Percentiles rank a stretch among this genome's conserved stretches.
Evolutionary conservation across 2,113 vertebrate genomes (phyloP).

Genomic region (Coturnix japonica): DNA sequence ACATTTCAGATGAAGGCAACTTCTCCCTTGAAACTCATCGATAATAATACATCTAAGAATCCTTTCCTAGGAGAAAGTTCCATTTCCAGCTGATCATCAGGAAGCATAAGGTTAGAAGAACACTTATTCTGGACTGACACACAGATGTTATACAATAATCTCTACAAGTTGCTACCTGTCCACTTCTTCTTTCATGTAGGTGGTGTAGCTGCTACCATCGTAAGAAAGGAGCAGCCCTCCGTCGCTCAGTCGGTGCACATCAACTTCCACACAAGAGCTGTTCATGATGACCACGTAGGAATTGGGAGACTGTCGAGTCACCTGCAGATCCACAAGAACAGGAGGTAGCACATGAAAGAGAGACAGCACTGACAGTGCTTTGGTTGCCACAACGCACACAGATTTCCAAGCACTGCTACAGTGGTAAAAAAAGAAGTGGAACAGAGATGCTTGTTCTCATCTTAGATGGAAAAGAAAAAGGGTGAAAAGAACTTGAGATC

Average conservation of each 20-base stretch:
- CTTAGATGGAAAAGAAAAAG: background rate
- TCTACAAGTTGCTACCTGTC: constrained; percentile 82
- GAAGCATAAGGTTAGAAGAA: background rate
- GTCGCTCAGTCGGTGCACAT: constrained; percentile 94
- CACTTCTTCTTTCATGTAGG: constrained; percentile 99
- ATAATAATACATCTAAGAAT: rapidly evolving
- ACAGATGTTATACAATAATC: background rate
- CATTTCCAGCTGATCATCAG: background rate
- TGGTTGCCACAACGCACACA: rapidly evolving
- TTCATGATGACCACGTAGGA: constrained; percentile 99
- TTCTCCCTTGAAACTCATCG: background rate
- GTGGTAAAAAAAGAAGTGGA: background rate
- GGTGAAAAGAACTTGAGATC: background rate
- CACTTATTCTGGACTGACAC: background rate
- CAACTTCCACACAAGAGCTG: constrained; percentile 88
- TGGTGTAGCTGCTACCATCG: constrained; percentile 98
- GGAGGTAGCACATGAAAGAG: background rate
- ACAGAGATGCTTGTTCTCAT: background rate
- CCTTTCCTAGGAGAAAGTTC: background rate
- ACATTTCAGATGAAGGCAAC: background rate
- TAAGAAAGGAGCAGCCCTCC: constrained; percentile 95
- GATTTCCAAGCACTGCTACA: background rate
- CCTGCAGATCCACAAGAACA: constrained; percentile 60
- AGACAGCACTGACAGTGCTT: rapidly evolving
- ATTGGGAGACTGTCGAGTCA: constrained; percentile 96